A percentile compares a stretch with the other conserved stretches of the same genome.
phyloP scores from a whole-genome alignment of 2,113 vertebrate species.

The Corythaeola cristata region DNA sequence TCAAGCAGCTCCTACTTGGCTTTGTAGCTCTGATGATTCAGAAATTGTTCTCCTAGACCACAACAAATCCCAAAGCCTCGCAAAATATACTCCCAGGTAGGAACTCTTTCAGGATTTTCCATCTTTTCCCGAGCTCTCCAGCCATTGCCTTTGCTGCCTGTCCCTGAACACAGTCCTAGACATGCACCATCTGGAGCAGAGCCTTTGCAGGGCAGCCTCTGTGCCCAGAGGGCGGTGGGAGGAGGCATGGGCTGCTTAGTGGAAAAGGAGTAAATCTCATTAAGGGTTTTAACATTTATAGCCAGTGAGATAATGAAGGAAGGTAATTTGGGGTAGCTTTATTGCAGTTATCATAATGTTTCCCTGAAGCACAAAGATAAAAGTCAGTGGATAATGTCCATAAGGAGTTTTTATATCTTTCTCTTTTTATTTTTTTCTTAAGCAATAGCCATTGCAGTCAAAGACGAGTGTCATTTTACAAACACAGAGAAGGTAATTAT shows the following conservation, averaged over 20 bases:
- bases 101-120: background rate
- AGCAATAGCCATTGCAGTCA: background rate
- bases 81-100: accelerated
- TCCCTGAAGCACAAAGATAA: conserved; percentile 71
- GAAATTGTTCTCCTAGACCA: background rate
- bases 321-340: conserved; percentile 66
- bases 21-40: background rate
- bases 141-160: background rate
- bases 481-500: background rate
- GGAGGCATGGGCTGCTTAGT: background rate
- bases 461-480: background rate
- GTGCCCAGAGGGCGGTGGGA: background rate
- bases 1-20: background rate
- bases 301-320: conserved; percentile 63
- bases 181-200: background rate
- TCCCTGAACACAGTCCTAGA: background rate
- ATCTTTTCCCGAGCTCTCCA: background rate
- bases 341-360: conserved; percentile 66
- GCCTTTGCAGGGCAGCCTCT: background rate
- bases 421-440: background rate
- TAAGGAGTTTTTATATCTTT: conserved; percentile 11
- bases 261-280: conserved; percentile 35
- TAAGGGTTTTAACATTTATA: conserved; percentile 63
- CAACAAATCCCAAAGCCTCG: background rate
- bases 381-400: conserved; percentile 60